Percentiles rank a stretch among this genome's conserved stretches.
phyloP scores from a whole-genome alignment of 2,888 invertebrate species.

The Cosmia pyralina region DNA sequence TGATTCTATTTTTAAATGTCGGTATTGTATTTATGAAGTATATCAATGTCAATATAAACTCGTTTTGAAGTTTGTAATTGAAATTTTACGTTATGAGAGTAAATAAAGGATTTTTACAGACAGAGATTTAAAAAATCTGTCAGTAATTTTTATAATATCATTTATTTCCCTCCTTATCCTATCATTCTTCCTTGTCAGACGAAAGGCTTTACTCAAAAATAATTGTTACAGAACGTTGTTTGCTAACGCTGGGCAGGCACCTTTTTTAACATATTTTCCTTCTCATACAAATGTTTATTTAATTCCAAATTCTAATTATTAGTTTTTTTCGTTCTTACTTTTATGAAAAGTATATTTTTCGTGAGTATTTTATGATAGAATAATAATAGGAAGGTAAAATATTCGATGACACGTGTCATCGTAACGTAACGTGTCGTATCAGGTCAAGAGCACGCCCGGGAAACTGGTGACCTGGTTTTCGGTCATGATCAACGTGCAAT shows the following conservation, averaged over 20 bases:
- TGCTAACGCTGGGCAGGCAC: not conserved
- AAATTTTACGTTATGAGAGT: too few species aligned
- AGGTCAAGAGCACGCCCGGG: conserved; percentile 68
- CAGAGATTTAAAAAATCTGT: not conserved
- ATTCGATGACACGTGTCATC: too few species aligned
- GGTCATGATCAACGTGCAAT: conserved; percentile 70
- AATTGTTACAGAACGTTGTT: not conserved
- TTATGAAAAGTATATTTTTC: not conserved
- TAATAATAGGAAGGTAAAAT: not conserved
- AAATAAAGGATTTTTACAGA: too few species aligned
- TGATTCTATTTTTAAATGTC: too few species aligned
- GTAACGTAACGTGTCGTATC: not conserved
- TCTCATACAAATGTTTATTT: not conserved
- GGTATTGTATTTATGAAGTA: too few species aligned
- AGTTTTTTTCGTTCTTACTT: not conserved
- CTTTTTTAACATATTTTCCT: conserved; percentile 1
- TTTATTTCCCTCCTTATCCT: not conserved
- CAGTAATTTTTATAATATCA: not conserved
- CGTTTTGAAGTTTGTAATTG: too few species aligned
- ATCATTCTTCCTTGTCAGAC: not conserved
- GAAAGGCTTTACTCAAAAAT: not conserved
- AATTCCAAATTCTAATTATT: not conserved
- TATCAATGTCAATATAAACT: too few species aligned
- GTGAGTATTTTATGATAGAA: not conserved
- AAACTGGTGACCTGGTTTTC: conserved; percentile 66